Evolutionary conservation across 2,113 vertebrate species (phyloP).

Genomic region (Pardalotus punctatus): DNA sequence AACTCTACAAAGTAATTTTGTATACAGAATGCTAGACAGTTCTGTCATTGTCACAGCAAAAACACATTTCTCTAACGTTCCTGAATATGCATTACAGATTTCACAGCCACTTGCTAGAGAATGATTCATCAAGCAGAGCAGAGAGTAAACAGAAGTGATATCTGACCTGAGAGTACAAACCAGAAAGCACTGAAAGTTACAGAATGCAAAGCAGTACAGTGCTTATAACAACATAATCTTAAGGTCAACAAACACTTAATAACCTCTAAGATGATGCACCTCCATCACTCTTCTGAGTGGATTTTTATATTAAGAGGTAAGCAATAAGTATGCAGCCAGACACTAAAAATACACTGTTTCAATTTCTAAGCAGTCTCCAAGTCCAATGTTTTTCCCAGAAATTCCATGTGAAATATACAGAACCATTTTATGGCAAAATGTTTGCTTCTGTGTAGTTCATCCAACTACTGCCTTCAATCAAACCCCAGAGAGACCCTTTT

Average conservation of each 20-base stretch:
- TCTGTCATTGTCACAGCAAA: slow-evolving; percentile 11
- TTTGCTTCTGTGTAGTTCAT: background rate
- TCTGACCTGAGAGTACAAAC: slow-evolving; percentile 7
- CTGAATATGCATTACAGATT: slow-evolving; percentile 31
- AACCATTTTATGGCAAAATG: background rate
- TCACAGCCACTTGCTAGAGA: slow-evolving; percentile 54
- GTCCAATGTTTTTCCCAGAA: background rate
- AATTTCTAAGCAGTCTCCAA: background rate
- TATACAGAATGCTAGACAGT: slow-evolving; percentile 8
- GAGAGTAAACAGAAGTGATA: background rate
- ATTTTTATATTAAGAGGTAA: background rate
- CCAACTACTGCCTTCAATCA: background rate
- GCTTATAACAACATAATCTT: background rate
- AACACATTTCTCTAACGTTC: background rate
- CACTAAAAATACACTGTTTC: background rate
- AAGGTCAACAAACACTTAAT: background rate
- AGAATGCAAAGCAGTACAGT: background rate
- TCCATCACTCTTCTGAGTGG: background rate
- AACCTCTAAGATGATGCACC: background rate
- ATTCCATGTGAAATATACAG: background rate
- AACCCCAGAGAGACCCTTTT: background rate
- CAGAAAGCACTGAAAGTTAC: background rate
- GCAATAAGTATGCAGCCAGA: background rate
- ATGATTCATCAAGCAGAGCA: slow-evolving; percentile 47
- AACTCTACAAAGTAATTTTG: background rate